phyloP scores from a whole-genome alignment of 53 echinoderm and acorn worm genomes.

The Echinarachnius parma region DNA sequence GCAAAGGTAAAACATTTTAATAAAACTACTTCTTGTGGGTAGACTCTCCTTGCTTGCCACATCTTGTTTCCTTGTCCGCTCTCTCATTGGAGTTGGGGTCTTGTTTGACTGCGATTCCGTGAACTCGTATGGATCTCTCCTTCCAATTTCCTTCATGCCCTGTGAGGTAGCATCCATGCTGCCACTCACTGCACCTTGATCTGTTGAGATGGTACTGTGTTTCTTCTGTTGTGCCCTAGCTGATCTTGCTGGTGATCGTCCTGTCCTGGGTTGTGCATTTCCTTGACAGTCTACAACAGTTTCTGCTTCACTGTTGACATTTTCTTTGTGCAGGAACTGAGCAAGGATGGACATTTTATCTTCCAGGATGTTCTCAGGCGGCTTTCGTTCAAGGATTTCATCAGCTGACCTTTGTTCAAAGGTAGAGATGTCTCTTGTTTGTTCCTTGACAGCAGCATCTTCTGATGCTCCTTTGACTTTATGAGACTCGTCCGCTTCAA shows the following conservation, averaged over 20 bases:
- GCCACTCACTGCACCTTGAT: neutral
- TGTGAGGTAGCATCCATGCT: neutral
- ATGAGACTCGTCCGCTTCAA: too few relatives aligned
- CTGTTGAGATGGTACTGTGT: too few relatives aligned
- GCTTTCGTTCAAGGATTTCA: too few relatives aligned
- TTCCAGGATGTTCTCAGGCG: neutral
- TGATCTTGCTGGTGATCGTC: neutral
- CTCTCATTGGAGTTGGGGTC: slow-evolving; percentile 70
- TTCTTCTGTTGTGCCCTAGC: too few relatives aligned
- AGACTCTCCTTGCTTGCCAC: neutral
- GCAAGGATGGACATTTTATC: neutral
- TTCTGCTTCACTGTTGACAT: neutral
- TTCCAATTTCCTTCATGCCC: neutral
- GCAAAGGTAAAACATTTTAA: too few relatives aligned
- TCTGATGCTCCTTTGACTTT: too few relatives aligned
- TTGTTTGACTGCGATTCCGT: slow-evolving; percentile 88
- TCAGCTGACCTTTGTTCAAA: too few relatives aligned
- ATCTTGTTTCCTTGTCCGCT: slow-evolving; percentile 10
- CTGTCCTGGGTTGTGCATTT: neutral
- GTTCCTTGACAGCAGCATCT: too few relatives aligned
- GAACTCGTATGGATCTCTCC: slow-evolving; percentile 82
- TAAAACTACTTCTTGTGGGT: slow-evolving; percentile 12
- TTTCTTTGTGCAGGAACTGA: neutral
- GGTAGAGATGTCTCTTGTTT: too few relatives aligned
- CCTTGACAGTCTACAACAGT: too few relatives aligned